These are phyloP conservation scores for Tapera naevia DNA, from an alignment of 2,797 vertebrate species.

Conservation along the genomic window DNA sequence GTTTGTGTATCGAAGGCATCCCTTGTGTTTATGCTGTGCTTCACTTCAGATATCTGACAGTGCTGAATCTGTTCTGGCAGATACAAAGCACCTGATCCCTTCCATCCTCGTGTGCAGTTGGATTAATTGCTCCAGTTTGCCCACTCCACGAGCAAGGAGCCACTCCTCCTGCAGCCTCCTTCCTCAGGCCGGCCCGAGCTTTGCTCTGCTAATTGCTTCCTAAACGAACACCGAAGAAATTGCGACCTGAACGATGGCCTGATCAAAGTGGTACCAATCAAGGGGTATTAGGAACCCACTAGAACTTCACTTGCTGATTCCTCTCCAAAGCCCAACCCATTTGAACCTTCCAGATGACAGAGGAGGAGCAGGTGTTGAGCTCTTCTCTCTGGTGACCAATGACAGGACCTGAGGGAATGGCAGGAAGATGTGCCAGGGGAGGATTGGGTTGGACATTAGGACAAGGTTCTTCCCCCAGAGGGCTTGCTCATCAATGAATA, in stretches of 20 bases:
- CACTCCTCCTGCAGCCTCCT: not conserved
- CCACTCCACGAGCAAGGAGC: not conserved
- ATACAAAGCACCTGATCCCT: not conserved
- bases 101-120: not conserved
- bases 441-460: too few species aligned
- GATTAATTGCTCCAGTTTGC: not conserved
- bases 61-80: too few species aligned
- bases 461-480: too few species aligned
- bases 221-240: not conserved
- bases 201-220: not conserved
- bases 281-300: not conserved
- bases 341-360: rapidly evolving
- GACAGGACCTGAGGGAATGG: too few species aligned
- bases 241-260: not conserved
- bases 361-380: too few species aligned
- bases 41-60: not conserved
- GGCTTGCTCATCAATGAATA: too few species aligned
- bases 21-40: not conserved
- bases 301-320: not conserved
- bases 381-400: too few species aligned
- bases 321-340: not conserved
- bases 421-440: too few species aligned
- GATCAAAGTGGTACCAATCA: not conserved
- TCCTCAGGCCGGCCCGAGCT: not conserved
- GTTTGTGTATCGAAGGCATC: not conserved